Conservation (phyloP, 64 coral and sea anemone species). For the Platygyra sinensis region DNA sequence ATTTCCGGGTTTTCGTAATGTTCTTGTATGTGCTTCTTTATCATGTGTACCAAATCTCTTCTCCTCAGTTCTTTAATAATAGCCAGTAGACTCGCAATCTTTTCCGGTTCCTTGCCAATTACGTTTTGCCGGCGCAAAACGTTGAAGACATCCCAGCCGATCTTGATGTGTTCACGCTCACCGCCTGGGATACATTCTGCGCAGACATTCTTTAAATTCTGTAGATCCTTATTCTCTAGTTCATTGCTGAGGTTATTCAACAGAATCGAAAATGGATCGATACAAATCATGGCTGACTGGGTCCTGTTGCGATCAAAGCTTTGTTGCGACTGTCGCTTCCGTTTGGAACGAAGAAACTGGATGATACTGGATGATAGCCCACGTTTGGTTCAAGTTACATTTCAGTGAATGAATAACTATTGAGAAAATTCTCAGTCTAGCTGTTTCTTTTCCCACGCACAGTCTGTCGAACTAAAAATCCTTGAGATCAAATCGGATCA, state of each 20-base stretch:
- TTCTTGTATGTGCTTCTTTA: constrained; percentile 13
- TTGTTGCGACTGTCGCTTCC: too few species aligned
- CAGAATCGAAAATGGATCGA: constrained; percentile 58
- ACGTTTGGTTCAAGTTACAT: too few species aligned
- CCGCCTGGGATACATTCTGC: constrained; percentile 15
- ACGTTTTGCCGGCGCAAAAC: constrained; percentile 46
- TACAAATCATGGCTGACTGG: neutral
- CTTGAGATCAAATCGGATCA: too few species aligned
- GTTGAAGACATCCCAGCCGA: constrained; percentile 55
- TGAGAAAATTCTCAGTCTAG: too few species aligned
- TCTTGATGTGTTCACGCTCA: constrained; percentile 50
- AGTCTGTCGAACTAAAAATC: too few species aligned
- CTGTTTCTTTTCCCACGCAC: too few species aligned
- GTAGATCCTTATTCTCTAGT: constrained; percentile 42
- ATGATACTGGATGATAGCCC: too few species aligned
- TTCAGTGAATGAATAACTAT: too few species aligned
- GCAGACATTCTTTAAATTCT: constrained; percentile 51
- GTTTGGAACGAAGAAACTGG: too few species aligned
- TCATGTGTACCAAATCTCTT: constrained; percentile 59
- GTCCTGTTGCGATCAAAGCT: too few species aligned
- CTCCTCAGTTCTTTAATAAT: constrained; percentile 51
- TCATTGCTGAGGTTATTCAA: constrained; percentile 70
- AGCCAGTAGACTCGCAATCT: constrained; percentile 43
- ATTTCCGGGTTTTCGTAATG: neutral
- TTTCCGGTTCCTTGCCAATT: constrained; percentile 48